Evolutionary conservation across 2,797 vertebrate genomes (phyloP).

Genomic region (Petrocephalus schoutedeni): DNA sequence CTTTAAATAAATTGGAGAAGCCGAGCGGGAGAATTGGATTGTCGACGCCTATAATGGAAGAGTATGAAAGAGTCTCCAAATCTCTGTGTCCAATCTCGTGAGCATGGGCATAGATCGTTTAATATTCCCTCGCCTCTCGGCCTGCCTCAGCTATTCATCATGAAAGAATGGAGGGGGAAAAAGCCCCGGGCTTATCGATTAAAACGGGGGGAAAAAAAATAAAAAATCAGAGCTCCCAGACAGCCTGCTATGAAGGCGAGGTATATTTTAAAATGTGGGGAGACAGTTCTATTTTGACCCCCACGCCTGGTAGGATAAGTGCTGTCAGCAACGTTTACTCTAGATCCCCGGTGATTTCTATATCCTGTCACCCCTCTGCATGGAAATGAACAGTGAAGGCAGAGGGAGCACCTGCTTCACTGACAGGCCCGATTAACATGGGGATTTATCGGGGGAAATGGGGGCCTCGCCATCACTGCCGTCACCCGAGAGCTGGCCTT

Average conservation of each 20-base stretch:
- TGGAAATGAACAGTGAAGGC: constrained; percentile 66
- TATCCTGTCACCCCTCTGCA: constrained; percentile 57
- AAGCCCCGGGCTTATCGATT: constrained; percentile 50
- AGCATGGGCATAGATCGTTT: constrained; percentile 47
- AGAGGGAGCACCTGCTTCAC: constrained; percentile 71
- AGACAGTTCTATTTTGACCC: constrained; percentile 63
- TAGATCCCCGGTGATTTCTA: constrained; percentile 64
- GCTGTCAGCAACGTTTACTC: constrained; percentile 67
- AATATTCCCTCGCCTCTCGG: constrained; percentile 58
- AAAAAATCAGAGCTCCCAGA: constrained; percentile 43
- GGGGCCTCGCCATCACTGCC: constrained; percentile 46
- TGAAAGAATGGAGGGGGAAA: constrained; percentile 43
- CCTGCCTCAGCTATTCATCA: constrained; percentile 57
- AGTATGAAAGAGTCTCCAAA: constrained; percentile 47
- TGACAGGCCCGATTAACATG: constrained; percentile 65
- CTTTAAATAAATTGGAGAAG: constrained; percentile 33
- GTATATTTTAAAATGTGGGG: constrained; percentile 66
- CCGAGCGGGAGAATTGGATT: constrained; percentile 32
- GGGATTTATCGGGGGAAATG: constrained; percentile 58
- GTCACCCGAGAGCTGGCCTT: constrained; percentile 40
- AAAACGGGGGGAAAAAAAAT: constrained; percentile 25
- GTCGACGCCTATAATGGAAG: constrained; percentile 38
- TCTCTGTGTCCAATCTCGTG: constrained; percentile 61
- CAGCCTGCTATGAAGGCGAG: constrained; percentile 53
- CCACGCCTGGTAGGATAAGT: constrained; percentile 59